Evolutionary conservation across 1,140 invertebrate species (phyloP), one percentile per base, ranked within the genome.

Genomic region (Drosophila bocki): DNA sequence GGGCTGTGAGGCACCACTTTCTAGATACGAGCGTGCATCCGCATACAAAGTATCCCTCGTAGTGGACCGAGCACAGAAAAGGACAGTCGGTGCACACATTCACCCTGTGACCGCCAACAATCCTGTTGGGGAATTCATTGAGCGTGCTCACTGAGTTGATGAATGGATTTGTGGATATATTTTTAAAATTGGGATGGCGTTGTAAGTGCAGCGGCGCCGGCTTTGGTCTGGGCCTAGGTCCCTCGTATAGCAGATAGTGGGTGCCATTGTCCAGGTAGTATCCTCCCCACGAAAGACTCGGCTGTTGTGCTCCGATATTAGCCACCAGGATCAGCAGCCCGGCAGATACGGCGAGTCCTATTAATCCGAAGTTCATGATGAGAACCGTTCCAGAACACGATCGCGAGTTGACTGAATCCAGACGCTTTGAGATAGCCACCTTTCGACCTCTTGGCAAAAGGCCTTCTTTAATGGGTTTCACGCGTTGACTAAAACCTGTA

Each of bases 1-100:
- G 95, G 19, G 95, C 95, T 11, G 94, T 94, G 22, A 95, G 61
- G 45, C 94, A 83, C 80, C 71, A 86, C 0, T n/a, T 0, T 1
- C 4, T 15, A 8, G 37, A 29, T 0, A 86, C 32, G 2, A 86
- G 68, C 39, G 59, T 60, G 47, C 83, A 67, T 6, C 83, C 83
- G 26, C 83, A 87, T 0, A 78, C 42, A 3, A 83, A 80, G 2
- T 15, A 19, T 0, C 29, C 39, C 1, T 64, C 26, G 8, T 54
- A 61, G 53, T 56, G 70, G 5, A 87, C 3, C 1, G 83, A 85
- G 5, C 50, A 68, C 53, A 83, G 84, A 2, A 54, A 87, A 7
- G 80, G 80, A 2, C 68, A 77, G 0, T 70, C 26, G 1, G 8
- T 8, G 22, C 80, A 83, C 3, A 39, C 8, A 12, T 78, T 71